Evolutionary conservation across 2,113 vertebrate genomes (phyloP).

Genomic region (Lophura nycthemera): DNA sequence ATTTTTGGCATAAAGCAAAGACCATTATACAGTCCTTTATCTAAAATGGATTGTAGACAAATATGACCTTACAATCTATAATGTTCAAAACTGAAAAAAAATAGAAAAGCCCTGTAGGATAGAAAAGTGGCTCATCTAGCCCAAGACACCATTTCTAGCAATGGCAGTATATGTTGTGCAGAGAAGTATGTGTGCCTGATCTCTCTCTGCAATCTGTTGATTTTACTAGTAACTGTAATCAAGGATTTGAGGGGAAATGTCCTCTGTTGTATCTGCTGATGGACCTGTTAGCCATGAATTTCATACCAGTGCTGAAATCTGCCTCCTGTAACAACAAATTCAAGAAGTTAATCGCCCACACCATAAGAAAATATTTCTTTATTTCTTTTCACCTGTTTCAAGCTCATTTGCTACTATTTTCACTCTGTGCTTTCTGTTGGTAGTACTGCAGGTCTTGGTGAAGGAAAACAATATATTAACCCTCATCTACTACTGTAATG

Average conservation of each 20-base stretch:
- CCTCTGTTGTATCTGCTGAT: background rate
- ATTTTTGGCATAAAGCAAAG: background rate
- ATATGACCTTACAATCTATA: background rate
- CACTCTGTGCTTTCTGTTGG: background rate
- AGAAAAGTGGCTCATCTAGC: background rate
- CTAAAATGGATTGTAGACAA: background rate
- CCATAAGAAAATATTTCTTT: background rate
- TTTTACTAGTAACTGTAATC: background rate
- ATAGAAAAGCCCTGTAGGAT: background rate
- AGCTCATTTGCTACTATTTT: background rate
- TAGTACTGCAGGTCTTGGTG: background rate
- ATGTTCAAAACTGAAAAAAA: background rate
- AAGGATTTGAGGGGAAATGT: background rate
- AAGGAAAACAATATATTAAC: background rate
- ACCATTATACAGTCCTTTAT: background rate
- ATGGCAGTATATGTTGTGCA: background rate
- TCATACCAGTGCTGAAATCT: background rate
- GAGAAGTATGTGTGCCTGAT: background rate
- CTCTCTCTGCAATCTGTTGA: background rate
- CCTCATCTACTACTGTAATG: background rate
- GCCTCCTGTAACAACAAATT: background rate
- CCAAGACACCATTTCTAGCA: background rate
- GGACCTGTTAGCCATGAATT: background rate
- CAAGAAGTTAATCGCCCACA: background rate
- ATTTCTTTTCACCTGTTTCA: background rate